Evolutionary conservation across 2,113 vertebrate genomes (phyloP), one percentile per base, ranked within the genome.

Genomic region (Malaclemys terrapin): DNA sequence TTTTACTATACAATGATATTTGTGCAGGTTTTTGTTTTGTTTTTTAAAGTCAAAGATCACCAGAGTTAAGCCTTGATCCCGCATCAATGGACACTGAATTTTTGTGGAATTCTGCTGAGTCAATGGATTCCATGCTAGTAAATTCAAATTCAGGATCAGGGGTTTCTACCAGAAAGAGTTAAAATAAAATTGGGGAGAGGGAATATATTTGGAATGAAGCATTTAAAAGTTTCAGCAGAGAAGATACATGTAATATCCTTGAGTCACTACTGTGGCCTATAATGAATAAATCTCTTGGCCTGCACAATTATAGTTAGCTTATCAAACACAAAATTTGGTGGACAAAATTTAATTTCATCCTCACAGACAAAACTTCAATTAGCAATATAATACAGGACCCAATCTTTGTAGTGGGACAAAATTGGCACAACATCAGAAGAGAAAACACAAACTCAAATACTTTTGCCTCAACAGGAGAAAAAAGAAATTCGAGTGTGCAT

Each of bases 401-500:
- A 0, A 3, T 31, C 75, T 31, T 31, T 83, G 16, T 54, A 22
- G 94, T 19, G 65, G 79, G 9, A 10, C 59, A 0, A 0, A 76
- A 65, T 20, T n/a, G 57, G 80, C 50, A 49, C 9, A 65, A 84
- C 0, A 0, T 3, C 14, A 83, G 76, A 24, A 5, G 29, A 72
- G 25, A 25, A 35, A 65, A 76, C n/a, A 87, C 62, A 2, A 85
- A 56, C 9, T 31, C 7, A 89, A 94, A 84, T 1, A 10, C 11
- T 92, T 92, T 80, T 94, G 45, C 35, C 19, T 8, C 24, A 80
- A 27, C 2, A 86, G 62, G 49, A 57, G 78, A 25, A 47, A 62
- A 80, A 38, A 3, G 2, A 11, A 42, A 29, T 4, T 38, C 0
- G 0, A 0, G 1, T 59, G 79, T 56, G 19, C 65, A 72, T 52